Evolutionary conservation across 1,140 invertebrate genomes (phyloP).

Genomic region (Lordiphosa clarofinis): DNA sequence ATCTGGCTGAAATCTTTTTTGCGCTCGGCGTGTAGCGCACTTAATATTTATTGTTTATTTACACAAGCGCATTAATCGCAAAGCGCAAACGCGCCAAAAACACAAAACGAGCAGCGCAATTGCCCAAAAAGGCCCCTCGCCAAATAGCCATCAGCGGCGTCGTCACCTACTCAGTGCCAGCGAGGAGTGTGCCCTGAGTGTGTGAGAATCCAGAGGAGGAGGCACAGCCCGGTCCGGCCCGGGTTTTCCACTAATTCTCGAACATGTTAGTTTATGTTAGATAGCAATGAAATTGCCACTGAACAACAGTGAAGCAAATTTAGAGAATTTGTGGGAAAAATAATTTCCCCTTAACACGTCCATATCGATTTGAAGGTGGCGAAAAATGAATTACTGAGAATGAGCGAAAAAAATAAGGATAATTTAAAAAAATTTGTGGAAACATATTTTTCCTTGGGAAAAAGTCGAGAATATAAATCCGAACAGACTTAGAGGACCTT

Average conservation of each 20-base stretch:
- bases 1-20: conserved; percentile 7
- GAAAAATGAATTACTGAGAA: no score
- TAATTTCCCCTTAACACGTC: no score
- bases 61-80: conserved; percentile 74
- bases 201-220: background rate
- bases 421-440: no score
- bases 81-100: conserved; percentile 72
- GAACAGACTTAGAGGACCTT: no score
- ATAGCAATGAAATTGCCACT: conserved; percentile 10
- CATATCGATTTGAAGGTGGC: no score
- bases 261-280: conserved; percentile 13
- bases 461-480: no score
- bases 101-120: conserved; percentile 52
- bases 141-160: conserved; percentile 6
- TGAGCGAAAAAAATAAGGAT: no score
- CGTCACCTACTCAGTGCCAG: conserved; percentile 14
- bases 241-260: conserved; percentile 23
- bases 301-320: conserved; percentile 21
- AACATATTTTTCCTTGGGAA: no score
- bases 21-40: conserved; percentile 60
- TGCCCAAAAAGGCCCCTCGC: conserved; percentile 46
- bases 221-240: background rate
- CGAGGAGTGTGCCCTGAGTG: conserved; percentile 5
- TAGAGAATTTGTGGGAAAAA: background rate
- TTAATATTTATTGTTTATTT: conserved; percentile 78